Evolutionary conservation across 2,888 invertebrate genomes (phyloP), one percentile per base, ranked within the genome.

Genomic region (Caenorhabditis sp.): DNA sequence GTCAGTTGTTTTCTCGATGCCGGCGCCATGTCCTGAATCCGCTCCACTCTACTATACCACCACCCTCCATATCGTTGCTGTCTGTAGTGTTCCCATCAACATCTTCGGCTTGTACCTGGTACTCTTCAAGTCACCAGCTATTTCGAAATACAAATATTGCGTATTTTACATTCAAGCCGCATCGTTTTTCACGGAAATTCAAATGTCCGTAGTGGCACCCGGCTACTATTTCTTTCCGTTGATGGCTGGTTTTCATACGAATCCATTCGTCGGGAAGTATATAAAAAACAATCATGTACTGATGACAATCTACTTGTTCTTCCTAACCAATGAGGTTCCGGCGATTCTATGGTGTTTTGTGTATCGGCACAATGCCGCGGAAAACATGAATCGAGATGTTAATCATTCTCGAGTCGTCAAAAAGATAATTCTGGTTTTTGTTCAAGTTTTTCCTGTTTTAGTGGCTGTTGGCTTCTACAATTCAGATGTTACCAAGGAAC

Each of bases 201-300:
- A 67, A 26, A 44, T 55, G 55, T 56, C 56, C n/a, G 37, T 40
- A n/a, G 40, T 55, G n/a, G 26, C 53, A n/a, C 55, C 67, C n/a
- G 55, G 55, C 22, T 56, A 56, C 44, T 56, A 65, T 37, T 65
- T 65, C 64, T 65, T 65, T 22, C 64, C 64, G 24, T 15, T 65
- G 53, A 35, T 55, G n/a, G 65, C 47, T 18, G 65, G 65, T 1
- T 53, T 22, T 22, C 53, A 53, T 40, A 65, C 65, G n/a, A 32
- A 32, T 32, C 6, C 6, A 11, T 2, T 40, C 13, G 13, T 13
- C 13, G 65, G 37, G 18, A 22, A 18, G 0, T 5, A 32, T 13
- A 37, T 65, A 5, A 65, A 37, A 0, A 53, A 40, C n/a, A 40
- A 53, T 18, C 65, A 65, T 53, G n/a, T 55, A 2, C 35, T 35